Evolutionary conservation across 2,888 invertebrate genomes (phyloP).

Genomic region (Oscheius sp.): DNA sequence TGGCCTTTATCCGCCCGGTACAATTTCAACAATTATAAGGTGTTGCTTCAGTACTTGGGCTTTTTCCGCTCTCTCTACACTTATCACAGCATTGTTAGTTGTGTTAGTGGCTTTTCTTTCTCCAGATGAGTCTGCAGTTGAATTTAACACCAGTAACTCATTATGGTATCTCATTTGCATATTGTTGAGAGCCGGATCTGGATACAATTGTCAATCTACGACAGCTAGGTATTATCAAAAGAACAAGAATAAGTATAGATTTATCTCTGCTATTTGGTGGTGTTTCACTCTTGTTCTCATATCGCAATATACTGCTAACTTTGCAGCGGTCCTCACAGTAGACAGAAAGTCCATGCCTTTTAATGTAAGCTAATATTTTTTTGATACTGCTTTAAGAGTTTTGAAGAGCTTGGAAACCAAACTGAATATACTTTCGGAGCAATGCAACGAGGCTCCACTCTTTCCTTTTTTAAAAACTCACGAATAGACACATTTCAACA

Average conservation of each 20-base stretch:
- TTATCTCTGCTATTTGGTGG: slow-evolving; percentile 81
- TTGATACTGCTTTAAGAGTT: slow-evolving; percentile 48
- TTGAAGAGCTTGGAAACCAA: slow-evolving; percentile 89
- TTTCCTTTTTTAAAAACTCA: slow-evolving; percentile 80
- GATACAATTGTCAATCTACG: slow-evolving; percentile 85
- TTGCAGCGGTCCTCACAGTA: slow-evolving; percentile 95
- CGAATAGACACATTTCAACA: slow-evolving; percentile 71
- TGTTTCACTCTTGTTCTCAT: slow-evolving; percentile 97
- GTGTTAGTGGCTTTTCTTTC: slow-evolving; percentile 73
- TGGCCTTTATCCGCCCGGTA: slow-evolving; percentile 82
- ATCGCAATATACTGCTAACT: slow-evolving; percentile 96
- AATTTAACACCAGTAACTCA: slow-evolving; percentile 60
- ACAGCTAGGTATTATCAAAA: slow-evolving; percentile 36
- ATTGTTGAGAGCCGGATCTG: slow-evolving; percentile 91
- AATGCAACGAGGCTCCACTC: slow-evolving; percentile 89
- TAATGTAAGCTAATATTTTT: slow-evolving; percentile 42
- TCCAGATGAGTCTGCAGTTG: slow-evolving; percentile 71
- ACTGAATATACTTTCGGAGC: slow-evolving; percentile 92
- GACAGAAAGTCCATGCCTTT: slow-evolving; percentile 78
- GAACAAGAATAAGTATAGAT: slow-evolving; percentile 20
- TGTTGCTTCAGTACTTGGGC: slow-evolving; percentile 84
- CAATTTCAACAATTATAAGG: not conserved
- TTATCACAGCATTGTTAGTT: slow-evolving; percentile 72
- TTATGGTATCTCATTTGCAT: slow-evolving; percentile 75
- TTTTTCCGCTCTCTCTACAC: slow-evolving; percentile 90